These are phyloP conservation scores for Brachionus sp. DNA, from an alignment of 1,140 invertebrate genomes.

Conservation along the genomic window DNA sequence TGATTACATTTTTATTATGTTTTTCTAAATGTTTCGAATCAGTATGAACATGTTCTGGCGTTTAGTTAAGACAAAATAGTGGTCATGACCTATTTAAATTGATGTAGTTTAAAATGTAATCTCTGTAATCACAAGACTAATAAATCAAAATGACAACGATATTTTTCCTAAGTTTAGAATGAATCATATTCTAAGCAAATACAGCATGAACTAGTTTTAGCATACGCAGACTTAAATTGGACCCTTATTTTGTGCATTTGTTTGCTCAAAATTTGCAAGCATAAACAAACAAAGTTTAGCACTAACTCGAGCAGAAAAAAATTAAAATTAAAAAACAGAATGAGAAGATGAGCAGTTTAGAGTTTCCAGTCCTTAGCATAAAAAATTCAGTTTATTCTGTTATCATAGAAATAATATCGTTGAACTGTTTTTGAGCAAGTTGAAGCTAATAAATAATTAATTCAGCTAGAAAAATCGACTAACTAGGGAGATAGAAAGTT, in stretches of 20 bases:
- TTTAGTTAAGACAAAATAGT: not conserved
- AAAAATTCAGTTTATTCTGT: not conserved
- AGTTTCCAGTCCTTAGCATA: not conserved
- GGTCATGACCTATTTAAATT: not conserved
- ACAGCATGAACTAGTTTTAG: not conserved
- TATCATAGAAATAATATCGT: not conserved
- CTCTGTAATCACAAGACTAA: not conserved
- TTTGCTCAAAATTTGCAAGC: not conserved
- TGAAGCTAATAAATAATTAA: constrained; percentile 3
- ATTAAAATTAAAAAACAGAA: not conserved
- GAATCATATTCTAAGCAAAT: not conserved
- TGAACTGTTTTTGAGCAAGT: not conserved
- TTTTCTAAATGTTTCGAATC: too few relatives aligned
- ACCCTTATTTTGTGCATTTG: not conserved
- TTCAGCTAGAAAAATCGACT: not conserved
- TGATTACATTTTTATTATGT: too few relatives aligned
- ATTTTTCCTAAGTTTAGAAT: not conserved
- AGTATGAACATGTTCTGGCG: not conserved
- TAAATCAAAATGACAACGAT: not conserved
- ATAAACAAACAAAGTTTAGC: not conserved
- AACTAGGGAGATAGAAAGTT: not conserved
- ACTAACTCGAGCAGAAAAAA: not conserved
- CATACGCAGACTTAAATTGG: not conserved
- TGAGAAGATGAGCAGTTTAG: not conserved
- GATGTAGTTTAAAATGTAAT: not conserved